phyloP scores from a whole-genome alignment of 2,888 invertebrate genomes.

The Pardosa pseudoannulata region DNA sequence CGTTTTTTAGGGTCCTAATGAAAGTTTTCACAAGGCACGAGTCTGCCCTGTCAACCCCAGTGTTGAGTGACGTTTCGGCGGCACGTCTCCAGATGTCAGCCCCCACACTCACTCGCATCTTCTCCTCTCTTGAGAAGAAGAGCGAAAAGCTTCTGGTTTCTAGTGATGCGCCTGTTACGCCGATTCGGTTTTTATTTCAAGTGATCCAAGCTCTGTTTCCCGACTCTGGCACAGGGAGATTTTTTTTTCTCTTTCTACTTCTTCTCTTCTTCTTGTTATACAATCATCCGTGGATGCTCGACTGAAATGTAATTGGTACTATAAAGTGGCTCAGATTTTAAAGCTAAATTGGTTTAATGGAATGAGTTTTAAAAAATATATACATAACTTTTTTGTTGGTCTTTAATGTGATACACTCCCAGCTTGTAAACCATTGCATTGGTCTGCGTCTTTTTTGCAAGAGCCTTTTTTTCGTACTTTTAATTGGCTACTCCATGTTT shows the following conservation, averaged over 20 bases:
- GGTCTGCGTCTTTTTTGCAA: no score
- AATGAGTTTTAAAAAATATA: not conserved
- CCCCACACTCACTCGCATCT: not conserved
- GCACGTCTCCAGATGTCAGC: constrained; percentile 65
- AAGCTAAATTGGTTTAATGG: constrained; percentile 6
- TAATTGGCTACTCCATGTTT: no score
- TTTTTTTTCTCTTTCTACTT: no score
- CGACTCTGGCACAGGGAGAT: not conserved
- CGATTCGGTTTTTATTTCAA: constrained; percentile 12
- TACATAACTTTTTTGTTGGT: no score
- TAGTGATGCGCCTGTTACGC: constrained; percentile 5
- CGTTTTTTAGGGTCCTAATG: constrained; percentile 55
- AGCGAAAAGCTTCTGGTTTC: not conserved
- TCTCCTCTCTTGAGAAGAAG: not conserved
- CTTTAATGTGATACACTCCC: no score
- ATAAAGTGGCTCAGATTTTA: not conserved
- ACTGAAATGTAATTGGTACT: not conserved
- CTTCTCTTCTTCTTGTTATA: not conserved
- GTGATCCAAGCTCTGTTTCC: not conserved
- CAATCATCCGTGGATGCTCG: not conserved
- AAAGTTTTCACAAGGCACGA: constrained; percentile 67
- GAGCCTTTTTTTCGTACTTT: no score
- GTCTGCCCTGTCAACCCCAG: constrained; percentile 35
- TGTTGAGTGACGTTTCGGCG: constrained; percentile 35
- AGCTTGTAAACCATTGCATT: no score